Base-by-base conservation (phyloP, 1,140 invertebrate genomes). In the Leptinotarsa defecta region DNA sequence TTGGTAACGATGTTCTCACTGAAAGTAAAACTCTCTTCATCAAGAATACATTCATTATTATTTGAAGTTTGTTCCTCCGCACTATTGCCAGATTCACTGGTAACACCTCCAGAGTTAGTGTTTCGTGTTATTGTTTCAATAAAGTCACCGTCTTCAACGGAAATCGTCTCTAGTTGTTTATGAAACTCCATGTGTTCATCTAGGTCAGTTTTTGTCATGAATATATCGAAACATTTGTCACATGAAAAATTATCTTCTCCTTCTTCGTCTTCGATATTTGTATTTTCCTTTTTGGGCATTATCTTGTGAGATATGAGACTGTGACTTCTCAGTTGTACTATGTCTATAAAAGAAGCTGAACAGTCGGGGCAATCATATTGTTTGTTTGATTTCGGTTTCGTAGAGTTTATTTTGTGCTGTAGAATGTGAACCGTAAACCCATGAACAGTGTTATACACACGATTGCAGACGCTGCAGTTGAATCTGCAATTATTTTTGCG, bases 321-420 rank as follows among this genome's bases (percentile, higher is more conserved):
- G 57, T 78, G 77, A 4, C n/a, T 22, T 64, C 65, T 78, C 34
- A 78, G 20, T 20, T 78, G 72, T 15, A 65, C 34, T 20, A 74
- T 63, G 27, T 72, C 24, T 48, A 8, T n/a, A 43, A 78, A 78
- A 13, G 34, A 64, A 8, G 62, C 73, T 17, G 71, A 27, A 70
- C 77, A 78, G 3, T 62, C 17, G 1, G 71, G 4, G 64, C 77
- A 78, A 52, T 77, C 74, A 43, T 34, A 74, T 24, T 17, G 11
- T 15, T 57, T 22, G 24, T 22, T 5, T 4, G 52, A 19, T 22
- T 8, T 49, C 1, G 73, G 64, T 27, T 19, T 22, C 86, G 78
- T 92, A 92, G 1, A 91, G 91, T 74, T 90, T 84, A 79, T 92
- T 0, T 92, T 94, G 79, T 95, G 93, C 20, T 91, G 93, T 77